Evolutionary conservation across 2,888 invertebrate genomes (phyloP).

Genomic region (Scaptodrosophila latifasciaeformis): DNA sequence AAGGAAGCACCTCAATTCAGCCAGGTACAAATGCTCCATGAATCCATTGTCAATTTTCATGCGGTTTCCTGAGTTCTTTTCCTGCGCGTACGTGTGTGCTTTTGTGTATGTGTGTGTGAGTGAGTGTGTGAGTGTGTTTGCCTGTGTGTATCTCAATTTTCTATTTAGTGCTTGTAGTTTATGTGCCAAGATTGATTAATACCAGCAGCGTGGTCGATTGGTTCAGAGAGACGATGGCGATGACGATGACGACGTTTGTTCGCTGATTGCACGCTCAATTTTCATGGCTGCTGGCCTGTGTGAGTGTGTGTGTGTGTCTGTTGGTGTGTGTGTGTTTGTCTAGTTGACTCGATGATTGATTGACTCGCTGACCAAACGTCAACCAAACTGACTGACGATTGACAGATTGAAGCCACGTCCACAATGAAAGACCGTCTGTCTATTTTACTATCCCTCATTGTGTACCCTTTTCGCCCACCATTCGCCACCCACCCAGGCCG

Average conservation of each 20-base stretch:
- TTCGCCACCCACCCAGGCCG: too few relatives aligned
- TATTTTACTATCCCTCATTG: too few relatives aligned
- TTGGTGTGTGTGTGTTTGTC: conserved; percentile 5
- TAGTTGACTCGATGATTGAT: conserved; percentile 30
- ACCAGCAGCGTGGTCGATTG: neutral
- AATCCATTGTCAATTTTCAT: neutral
- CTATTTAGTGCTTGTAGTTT: conserved; percentile 1
- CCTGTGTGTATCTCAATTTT: neutral
- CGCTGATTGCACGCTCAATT: conserved; percentile 4
- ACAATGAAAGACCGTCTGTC: conserved; percentile 18
- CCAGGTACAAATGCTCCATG: conserved; percentile 1
- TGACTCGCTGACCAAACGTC: conserved; percentile 38
- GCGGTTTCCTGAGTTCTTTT: too few relatives aligned
- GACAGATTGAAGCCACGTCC: conserved; percentile 23
- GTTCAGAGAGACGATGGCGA: neutral
- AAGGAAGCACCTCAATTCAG: conserved; percentile 1
- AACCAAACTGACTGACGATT: conserved; percentile 22
- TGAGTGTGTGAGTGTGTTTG: neutral
- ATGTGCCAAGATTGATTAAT: conserved; percentile 1
- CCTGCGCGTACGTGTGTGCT: neutral
- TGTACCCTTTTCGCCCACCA: neutral
- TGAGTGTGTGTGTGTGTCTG: neutral
- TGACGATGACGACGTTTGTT: neutral
- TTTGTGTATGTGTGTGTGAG: neutral
- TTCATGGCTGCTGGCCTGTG: neutral